Evolutionary conservation across 92 coral and sea anemone genomes (phyloP), one percentile per base, ranked within the genome.

Genomic region (Bergia sp.): DNA sequence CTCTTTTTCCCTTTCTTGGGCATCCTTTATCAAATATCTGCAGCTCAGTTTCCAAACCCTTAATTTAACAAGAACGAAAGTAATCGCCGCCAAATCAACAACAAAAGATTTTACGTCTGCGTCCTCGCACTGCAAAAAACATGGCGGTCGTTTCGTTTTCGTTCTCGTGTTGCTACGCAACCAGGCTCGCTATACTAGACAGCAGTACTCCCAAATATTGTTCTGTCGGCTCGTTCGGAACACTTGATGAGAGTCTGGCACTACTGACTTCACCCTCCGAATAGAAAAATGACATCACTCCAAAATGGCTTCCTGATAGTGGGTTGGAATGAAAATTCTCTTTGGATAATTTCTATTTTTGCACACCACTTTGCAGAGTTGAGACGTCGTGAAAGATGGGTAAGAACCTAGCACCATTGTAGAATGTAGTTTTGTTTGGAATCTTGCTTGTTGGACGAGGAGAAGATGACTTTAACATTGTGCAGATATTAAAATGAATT

Each of bases 1-100:
- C 94, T 95, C 89, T 96, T 96, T 93, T 96, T 96, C 0, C 89
- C 95, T 93, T 97, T 97, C 93, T 96, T 97, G 5, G 99, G 99
- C 99, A 96, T 84, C 47, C 37, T 69, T 16, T 29, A 16, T 36
- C 29, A 45, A 45, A 37, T 37, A 43, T 21, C 36, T 50, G 8
- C 58, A 21, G 11, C 79, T 41, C 15, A 41, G 6, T 76, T 79
- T 18, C 50, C 29, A 80, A 61, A 20, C 23, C 45, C 50, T 75
- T 50, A 40, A 41, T 75, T 75, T 75, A 75, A 41, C 79, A 75
- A 20, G n/a, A 75, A 15, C 49, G 15, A 41, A 38, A 75, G 41
- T 15, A 9, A 39, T 74, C 78, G 21, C 16, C 16, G 44, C 29
- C 20, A 65, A 65, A 65, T 65, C 23, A 65, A 57, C 85, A 5